Conservation (phyloP, 1,140 invertebrate genomes). For the Plodia interpunctella region DNA sequence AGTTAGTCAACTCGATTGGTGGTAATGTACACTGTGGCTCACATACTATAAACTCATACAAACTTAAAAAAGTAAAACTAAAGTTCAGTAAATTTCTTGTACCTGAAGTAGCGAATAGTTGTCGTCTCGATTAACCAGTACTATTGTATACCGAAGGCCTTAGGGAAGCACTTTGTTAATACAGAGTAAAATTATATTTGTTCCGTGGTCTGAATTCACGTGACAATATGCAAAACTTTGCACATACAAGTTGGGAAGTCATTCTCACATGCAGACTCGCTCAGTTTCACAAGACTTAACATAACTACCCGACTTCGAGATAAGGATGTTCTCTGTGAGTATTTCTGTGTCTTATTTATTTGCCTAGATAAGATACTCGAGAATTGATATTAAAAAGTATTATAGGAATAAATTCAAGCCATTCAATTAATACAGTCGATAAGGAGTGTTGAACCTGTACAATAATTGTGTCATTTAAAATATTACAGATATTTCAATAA, state of each 20-base stretch:
- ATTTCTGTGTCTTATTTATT: not conserved
- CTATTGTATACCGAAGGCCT: too few species aligned
- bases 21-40: too few species aligned
- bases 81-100: too few species aligned
- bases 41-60: too few species aligned
- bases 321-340: not conserved
- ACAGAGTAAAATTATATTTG: constrained; percentile 56
- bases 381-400: not conserved
- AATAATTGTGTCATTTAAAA: too few species aligned
- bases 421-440: not conserved
- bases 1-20: too few species aligned
- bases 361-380: not conserved
- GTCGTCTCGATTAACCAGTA: too few species aligned
- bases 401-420: not conserved
- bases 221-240: constrained; percentile 24
- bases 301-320: constrained; percentile 8
- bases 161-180: constrained; percentile 29
- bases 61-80: too few species aligned
- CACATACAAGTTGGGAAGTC: constrained; percentile 27
- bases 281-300: constrained; percentile 15
- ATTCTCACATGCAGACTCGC: constrained; percentile 6
- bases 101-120: too few species aligned
- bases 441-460: too few species aligned
- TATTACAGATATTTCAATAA: too few species aligned
- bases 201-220: constrained; percentile 33